phyloP scores from a whole-genome alignment of 2,113 vertebrate species.

The Gymnobelideus leadbeateri region DNA sequence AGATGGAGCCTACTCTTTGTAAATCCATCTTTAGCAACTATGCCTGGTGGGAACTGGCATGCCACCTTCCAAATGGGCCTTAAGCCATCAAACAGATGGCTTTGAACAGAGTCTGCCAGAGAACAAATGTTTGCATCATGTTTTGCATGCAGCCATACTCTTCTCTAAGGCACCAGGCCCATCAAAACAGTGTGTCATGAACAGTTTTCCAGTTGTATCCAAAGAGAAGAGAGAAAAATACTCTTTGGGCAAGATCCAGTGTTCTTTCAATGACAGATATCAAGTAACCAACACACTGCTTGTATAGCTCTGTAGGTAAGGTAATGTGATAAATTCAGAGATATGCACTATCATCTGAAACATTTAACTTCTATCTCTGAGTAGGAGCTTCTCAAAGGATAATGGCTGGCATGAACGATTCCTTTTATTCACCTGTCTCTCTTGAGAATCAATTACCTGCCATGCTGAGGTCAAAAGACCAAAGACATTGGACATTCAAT shows the following conservation, averaged over 20 bases:
- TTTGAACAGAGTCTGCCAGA: not conserved
- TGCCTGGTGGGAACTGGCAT: conserved; percentile 15
- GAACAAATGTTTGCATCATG: not conserved
- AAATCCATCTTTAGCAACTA: conserved; percentile 50
- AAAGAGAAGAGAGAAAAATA: not conserved
- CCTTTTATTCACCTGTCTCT: not conserved
- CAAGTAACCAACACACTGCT: not conserved
- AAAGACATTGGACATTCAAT: not conserved
- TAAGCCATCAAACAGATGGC: conserved; percentile 60
- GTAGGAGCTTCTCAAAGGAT: not conserved
- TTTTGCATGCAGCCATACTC: not conserved
- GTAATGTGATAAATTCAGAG: not conserved
- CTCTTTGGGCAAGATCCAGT: not conserved
- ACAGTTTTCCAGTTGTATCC: not conserved
- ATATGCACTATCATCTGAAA: not conserved
- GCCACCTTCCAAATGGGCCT: conserved; percentile 43
- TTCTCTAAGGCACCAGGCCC: conserved; percentile 47
- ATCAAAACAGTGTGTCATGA: not conserved
- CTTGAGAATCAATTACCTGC: not conserved
- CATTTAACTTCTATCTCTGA: not conserved
- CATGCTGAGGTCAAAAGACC: not conserved
- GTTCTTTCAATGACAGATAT: conserved; percentile 9
- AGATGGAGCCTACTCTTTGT: conserved; percentile 35
- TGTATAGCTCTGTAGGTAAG: not conserved
- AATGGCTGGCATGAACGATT: not conserved